Base-by-base conservation (phyloP, 2,113 vertebrate genomes). In the Melanocharis versteri region DNA sequence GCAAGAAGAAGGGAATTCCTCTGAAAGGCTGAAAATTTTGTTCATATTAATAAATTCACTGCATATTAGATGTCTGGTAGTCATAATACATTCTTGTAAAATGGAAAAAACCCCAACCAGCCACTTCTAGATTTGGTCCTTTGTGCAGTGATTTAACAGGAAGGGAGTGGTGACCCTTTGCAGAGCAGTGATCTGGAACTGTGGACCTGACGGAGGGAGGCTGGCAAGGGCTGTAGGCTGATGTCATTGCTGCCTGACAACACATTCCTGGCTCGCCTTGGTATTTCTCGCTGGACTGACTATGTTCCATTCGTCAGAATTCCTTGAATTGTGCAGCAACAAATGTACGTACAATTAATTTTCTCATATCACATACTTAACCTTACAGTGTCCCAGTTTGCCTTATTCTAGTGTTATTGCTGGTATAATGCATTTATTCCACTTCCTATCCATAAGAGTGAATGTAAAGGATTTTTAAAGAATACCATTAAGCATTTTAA, bases 81-180 rank as follows among this genome's bases (percentile, higher is more conserved):
- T 40, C 62, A 83, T 47, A 47, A 70, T 0, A 13, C 2, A 35
- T 53, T 91, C 47, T 68, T 68, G 30, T 19, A 76, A 68, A 76
- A 23, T 58, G 30, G 33, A 24, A 30, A 35, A 61, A 61, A 50
- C 3, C 15, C 18, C 10, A 47, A 15, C 12, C 31, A 77, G 3
- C 10, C 8, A 21, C 22, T 83, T 56, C 42, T 24, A 54, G 47
- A 44, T 33, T 5, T 45, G 31, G 44, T 60, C 26, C 30, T 85
- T 57, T 62, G 75, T 4, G 7, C 62, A 76, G 71, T 13, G 61
- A 45, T 75, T 92, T 66, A 75, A 70, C 0, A 0, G 69, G 68
- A 96, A 93, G 92, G 94, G 96, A 89, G 86, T 92, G 87, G 87
- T 76, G 75, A 80, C 69, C 77, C 80, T 87, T 57, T 71, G 71